A percentile compares a stretch with the other conserved stretches of the same genome.
phyloP scores from a whole-genome alignment of 2,797 vertebrate species.

The Aldrovandia affinis region DNA sequence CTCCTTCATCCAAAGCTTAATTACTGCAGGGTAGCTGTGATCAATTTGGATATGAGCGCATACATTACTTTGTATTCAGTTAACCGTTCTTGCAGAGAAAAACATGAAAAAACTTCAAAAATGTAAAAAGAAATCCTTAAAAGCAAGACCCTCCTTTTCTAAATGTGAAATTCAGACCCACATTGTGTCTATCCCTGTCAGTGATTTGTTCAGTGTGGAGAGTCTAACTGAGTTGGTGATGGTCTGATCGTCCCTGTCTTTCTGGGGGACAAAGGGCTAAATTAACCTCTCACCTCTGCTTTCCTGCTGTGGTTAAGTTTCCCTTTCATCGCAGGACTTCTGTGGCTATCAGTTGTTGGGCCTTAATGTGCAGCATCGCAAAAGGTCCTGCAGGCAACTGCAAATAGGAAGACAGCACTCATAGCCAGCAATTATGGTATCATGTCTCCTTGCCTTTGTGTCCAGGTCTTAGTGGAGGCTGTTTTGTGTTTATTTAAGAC shows the following conservation, averaged over 20 bases:
- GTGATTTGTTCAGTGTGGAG: conserved; percentile 13
- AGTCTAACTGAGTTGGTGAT: neutral
- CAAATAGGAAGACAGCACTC: neutral
- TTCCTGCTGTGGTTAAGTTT: conserved; percentile 3
- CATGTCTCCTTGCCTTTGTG: neutral
- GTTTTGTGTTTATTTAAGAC: conserved; percentile 21
- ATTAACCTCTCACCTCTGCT: conserved; percentile 16
- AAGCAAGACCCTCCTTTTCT: neutral
- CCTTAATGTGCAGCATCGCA: neutral
- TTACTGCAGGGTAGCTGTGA: neutral
- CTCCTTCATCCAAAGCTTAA: neutral
- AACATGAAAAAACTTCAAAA: neutral
- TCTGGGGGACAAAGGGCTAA: conserved; percentile 2
- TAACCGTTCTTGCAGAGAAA: neutral
- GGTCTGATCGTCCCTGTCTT: conserved; percentile 5
- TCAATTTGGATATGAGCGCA: neutral
- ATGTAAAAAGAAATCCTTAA: neutral
- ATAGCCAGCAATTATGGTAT: conserved; percentile 17
- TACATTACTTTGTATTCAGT: neutral
- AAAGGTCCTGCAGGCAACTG: neutral
- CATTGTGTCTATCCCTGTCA: neutral
- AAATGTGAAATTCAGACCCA: neutral
- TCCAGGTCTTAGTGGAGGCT: neutral
- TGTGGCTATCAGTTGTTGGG: neutral
- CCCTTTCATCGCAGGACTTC: neutral